Conservation (phyloP, 2,113 vertebrate genomes). For the Ellobius talpinus region DNA sequence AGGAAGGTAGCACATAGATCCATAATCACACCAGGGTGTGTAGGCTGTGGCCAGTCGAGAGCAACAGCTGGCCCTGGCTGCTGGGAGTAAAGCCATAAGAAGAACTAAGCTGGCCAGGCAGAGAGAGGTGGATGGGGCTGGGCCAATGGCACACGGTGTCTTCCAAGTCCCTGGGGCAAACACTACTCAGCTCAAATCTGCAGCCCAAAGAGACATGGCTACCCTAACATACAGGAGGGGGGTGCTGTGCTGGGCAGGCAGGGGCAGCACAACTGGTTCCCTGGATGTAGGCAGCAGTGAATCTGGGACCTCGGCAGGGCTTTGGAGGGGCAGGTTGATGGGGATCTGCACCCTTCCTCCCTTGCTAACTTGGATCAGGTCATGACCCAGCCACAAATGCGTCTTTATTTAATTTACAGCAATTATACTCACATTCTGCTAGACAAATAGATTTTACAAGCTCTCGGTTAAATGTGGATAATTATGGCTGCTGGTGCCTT, state of each 20-base stretch:
- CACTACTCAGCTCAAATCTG: constrained; percentile 14
- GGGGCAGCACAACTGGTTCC: neutral
- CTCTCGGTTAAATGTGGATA: constrained; percentile 78
- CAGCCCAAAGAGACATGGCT: accelerated
- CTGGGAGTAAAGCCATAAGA: accelerated
- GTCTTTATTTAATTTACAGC: constrained; percentile 68
- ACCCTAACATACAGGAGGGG: too few species aligned
- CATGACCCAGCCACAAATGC: constrained; percentile 65
- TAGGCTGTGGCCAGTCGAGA: accelerated
- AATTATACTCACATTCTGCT: constrained; percentile 71
- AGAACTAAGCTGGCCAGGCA: neutral
- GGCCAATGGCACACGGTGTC: neutral
- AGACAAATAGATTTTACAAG: constrained; percentile 84
- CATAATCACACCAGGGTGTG: accelerated
- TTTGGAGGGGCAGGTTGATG: constrained; percentile 60
- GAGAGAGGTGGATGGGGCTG: too few species aligned
- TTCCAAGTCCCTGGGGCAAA: neutral
- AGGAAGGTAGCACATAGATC: too few species aligned
- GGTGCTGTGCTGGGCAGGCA: accelerated
- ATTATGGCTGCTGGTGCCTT: constrained; percentile 69
- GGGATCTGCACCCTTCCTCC: constrained; percentile 52
- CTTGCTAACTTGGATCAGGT: neutral
- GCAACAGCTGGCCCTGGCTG: accelerated
- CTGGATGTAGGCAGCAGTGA: accelerated
- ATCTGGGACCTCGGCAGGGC: neutral